A percentile compares a stretch with the other conserved stretches of the same genome.
Evolutionary conservation across 2,113 vertebrate genomes (phyloP).

Genomic region (Eleginops maclovinus): DNA sequence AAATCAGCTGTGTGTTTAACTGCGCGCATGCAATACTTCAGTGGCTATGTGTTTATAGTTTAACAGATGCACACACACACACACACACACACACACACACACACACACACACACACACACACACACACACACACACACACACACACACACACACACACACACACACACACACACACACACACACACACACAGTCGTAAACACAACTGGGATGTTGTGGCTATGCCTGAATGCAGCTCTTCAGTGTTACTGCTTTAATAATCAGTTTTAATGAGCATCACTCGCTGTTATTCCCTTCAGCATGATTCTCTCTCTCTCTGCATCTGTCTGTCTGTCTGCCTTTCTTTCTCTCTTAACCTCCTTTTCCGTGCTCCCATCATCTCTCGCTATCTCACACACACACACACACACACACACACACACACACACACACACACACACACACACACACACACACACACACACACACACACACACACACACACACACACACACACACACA

Average conservation of each 20-base stretch:
- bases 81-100: conserved; percentile 4
- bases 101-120: not conserved
- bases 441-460: conserved; percentile 9
- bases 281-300: conserved; percentile 81
- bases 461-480: conserved; percentile 3
- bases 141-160: not conserved
- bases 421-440: conserved; percentile 7
- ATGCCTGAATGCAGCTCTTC: conserved; percentile 73
- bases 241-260: conserved; percentile 86
- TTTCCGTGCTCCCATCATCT: not conserved
- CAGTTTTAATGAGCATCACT: conserved; percentile 86
- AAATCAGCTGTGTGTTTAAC: conserved; percentile 25
- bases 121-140: conserved; percentile 6
- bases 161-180: not conserved
- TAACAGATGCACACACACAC: conserved; percentile 27
- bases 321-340: conserved; percentile 57
- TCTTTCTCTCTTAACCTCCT: conserved; percentile 18
- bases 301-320: conserved; percentile 45
- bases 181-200: conserved; percentile 15
- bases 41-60: conserved; percentile 46
- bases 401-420: not conserved
- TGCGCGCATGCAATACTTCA: conserved; percentile 25
- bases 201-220: conserved; percentile 64
- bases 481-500: conserved; percentile 5
- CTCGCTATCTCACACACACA: conserved; percentile 24